These are phyloP conservation scores for Orchestia grillus DNA, from an alignment of 1,140 invertebrate genomes.

Conservation along the genomic window DNA sequence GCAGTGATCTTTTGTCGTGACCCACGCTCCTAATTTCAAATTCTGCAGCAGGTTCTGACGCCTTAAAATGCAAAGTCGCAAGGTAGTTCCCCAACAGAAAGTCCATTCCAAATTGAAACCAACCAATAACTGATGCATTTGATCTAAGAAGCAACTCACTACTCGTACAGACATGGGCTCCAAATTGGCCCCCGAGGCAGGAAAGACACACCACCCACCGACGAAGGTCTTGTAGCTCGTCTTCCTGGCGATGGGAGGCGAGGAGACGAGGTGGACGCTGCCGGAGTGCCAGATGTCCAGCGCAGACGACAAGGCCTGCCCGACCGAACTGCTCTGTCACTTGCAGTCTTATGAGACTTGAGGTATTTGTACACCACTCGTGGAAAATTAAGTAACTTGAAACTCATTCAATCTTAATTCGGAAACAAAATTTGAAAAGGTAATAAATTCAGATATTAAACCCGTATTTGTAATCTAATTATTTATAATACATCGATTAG, in stretches of 20 bases:
- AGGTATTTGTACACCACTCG: not conserved
- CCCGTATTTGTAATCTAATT: too few species aligned
- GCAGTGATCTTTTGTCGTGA: too few species aligned
- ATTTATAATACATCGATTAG: too few species aligned
- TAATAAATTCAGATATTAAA: too few species aligned
- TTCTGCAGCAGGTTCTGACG: not conserved
- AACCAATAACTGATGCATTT: not conserved
- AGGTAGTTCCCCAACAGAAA: not conserved
- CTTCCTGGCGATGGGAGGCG: not conserved
- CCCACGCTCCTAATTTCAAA: too few species aligned
- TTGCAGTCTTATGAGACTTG: not conserved
- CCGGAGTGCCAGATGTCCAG: conserved; percentile 49
- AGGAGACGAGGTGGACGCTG: conserved; percentile 15
- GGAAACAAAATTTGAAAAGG: too few species aligned
- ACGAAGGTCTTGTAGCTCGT: conserved; percentile 43
- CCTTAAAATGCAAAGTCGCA: not conserved
- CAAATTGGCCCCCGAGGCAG: not conserved
- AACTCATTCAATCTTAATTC: too few species aligned
- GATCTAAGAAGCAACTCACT: not conserved
- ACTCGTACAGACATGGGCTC: not conserved
- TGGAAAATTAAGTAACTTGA: not conserved
- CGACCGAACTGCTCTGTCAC: not conserved
- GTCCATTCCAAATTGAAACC: not conserved
- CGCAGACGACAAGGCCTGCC: conserved; percentile 25
- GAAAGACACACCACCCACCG: not conserved